A percentile compares a stretch with the other conserved stretches of the same genome.
phyloP scores from a whole-genome alignment of 64 coral and sea anemone genomes.

The Stichodactyla helianthus region DNA sequence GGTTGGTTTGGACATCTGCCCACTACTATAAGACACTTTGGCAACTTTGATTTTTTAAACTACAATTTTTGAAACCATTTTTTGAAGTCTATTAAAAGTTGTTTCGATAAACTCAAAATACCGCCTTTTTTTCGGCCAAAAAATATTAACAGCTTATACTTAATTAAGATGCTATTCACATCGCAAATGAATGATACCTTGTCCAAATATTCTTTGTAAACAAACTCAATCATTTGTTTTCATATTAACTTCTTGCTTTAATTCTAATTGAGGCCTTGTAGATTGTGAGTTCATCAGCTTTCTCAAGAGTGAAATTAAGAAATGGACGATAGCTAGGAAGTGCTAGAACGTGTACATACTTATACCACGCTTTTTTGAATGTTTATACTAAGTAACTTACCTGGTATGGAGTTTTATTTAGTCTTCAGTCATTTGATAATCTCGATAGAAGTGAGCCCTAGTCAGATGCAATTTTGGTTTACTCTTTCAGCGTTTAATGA shows the following conservation, averaged over 20 bases:
- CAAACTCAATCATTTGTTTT: neutral
- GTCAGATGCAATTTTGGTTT: neutral
- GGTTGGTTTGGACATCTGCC: conserved; percentile 4
- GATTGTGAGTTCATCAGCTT: neutral
- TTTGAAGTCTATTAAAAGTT: neutral
- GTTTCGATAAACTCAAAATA: neutral
- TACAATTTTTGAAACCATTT: neutral
- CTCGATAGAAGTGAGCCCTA: neutral
- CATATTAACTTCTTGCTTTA: neutral
- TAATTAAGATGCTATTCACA: neutral
- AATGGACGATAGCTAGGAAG: neutral
- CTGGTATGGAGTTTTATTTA: neutral
- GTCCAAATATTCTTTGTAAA: neutral
- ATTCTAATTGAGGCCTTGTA: neutral
- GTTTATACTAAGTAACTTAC: neutral
- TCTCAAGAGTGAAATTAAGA: neutral
- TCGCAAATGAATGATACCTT: neutral
- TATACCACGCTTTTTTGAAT: neutral
- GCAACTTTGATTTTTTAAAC: neutral
- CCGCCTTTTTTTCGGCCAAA: neutral
- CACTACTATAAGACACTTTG: neutral
- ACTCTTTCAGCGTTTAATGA: neutral
- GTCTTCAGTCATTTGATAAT: neutral
- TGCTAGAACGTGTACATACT: neutral
- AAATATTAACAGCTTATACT: neutral